These are phyloP conservation scores for Dascillus cervinus DNA, from an alignment of 2,888 invertebrate species.

Conservation along the genomic window DNA sequence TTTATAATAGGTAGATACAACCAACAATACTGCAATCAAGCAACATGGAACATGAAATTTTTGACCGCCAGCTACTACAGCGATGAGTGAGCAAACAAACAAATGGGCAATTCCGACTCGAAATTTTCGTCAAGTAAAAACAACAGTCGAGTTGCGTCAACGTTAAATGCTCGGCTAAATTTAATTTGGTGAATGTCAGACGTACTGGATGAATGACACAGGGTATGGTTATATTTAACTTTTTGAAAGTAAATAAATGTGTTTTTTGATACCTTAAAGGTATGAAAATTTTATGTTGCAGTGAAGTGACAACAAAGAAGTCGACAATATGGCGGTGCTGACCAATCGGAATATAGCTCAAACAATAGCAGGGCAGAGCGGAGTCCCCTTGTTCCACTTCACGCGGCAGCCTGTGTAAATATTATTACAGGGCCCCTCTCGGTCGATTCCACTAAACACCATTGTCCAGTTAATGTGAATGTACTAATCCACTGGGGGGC, in stretches of 20 bases:
- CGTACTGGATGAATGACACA: slow-evolving; percentile 23
- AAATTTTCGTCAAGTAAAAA: too few relatives aligned
- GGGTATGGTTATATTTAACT: slow-evolving; percentile 22
- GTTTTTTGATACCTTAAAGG: slow-evolving; percentile 5
- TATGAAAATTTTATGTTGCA: slow-evolving; percentile 13
- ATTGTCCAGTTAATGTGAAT: slow-evolving; percentile 36
- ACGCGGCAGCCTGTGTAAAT: slow-evolving; percentile 35
- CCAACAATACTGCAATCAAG: too few relatives aligned
- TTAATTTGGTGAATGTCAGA: slow-evolving; percentile 25
- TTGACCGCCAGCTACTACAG: too few relatives aligned
- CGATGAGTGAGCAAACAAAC: too few relatives aligned
- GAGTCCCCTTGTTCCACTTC: slow-evolving; percentile 33
- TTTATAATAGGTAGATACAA: too few relatives aligned
- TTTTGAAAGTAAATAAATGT: slow-evolving; percentile 21
- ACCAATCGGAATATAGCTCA: slow-evolving; percentile 31
- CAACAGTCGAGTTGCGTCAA: slow-evolving; percentile 29
- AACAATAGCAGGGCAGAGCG: slow-evolving; percentile 23
- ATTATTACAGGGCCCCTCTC: slow-evolving; percentile 35
- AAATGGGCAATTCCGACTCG: too few relatives aligned
- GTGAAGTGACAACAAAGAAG: slow-evolving; percentile 13
- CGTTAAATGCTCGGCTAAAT: slow-evolving; percentile 24
- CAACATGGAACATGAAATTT: too few relatives aligned
- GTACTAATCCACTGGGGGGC: too few relatives aligned
- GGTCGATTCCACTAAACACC: slow-evolving; percentile 20
- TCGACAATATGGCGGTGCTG: slow-evolving; percentile 33